Evolutionary conservation across 2,113 vertebrate genomes (phyloP), one percentile per base, ranked within the genome.

Genomic region (Cebus imitator): DNA sequence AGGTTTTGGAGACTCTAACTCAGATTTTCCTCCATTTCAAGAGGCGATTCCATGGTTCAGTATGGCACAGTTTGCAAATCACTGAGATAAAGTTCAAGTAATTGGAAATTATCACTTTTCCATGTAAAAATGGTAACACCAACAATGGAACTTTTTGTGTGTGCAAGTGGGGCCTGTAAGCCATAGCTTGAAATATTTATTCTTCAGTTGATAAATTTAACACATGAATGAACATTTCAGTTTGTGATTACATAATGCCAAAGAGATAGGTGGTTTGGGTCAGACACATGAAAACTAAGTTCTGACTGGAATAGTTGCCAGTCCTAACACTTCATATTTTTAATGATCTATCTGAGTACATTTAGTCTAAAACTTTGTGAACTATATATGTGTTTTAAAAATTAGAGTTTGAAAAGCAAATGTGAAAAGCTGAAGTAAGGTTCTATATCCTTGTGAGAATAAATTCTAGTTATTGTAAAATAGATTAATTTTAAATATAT

Each of bases 71-170:
- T 83, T 92, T 94, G 50, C 30, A 94, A 83, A 82, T 8, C 23
- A 83, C 73, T 92, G 81, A 96, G 57, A 70, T 78, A 94, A 91
- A 68, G 66, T 64, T 91, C 18, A 90, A 40, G 57, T 75, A 78
- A 87, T 73, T 89, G 45, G 43, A 95, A 93, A 75, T 82, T 40
- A 73, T 5, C 50, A 83, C 25, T 68, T 96, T 96, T 93, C 21
- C 68, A 97, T 86, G 58, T 89, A 89, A 91, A 97, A 79, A 82
- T 94, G 87, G 25, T 37, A 78, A 35, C 55, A 61, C 5, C 48
- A 87, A 20, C 45, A 79, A 13, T 78, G 68, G 18, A 81, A 82
- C 27, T 66, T 85, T 88, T 85, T 89, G 6, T 85, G 21, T 7
- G 76, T 27, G 9, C 58, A 87, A 80, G 68, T 55, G 83, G 32